Base-by-base conservation (phyloP, 2,888 invertebrate genomes). In the Meta bourneti region DNA sequence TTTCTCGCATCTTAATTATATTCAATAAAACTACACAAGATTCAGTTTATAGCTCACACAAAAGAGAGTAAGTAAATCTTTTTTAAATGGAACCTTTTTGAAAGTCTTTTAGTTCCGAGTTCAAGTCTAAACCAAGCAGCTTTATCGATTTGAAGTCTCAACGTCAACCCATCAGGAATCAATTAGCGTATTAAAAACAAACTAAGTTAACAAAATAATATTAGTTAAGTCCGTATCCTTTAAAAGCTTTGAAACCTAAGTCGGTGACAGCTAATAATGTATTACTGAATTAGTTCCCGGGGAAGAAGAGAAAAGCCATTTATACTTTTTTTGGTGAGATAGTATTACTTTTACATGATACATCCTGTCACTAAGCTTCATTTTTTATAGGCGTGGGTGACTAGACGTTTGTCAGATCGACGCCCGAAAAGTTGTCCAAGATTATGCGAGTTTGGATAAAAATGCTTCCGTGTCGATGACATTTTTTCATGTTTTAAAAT, bases 351-450 rank as follows among this genome's bases (percentile, higher is more conserved):
- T 84, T 75, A 75, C 75, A 75, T 54, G 74, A 61, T 61, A 9
- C 5, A 5, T 61, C 1, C 61, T 61, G 61, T 16, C 7, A 16
- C 61, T 61, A 16, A 61, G 61, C 9, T 61, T 11, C 61, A 75
- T 84, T 84, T n/a, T 84, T 84, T 84, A 84, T 84, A 84, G 61
- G 11, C 61, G 9, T 4, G 49, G 86, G 78, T 69, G 86, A 78
- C 49, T 19, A 20, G 54, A 61, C 48, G 84, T 84, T 84, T 75
- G 75, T 19, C 75, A 49, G n/a, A 8, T 16, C 48, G 78, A 77
- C 70, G 49, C 69, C 70, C 52, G n/a, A 51, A 86, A 85, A 82
- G 77, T 51, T 78, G 19, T n/a, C 8, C 49, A 78, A 52, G 70
- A 78, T 70, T 86, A 75, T 84, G 74, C 48, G 83, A 16, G 61